Evolutionary conservation across 1,140 invertebrate species (phyloP).

Genomic region (Procambarus clarkii): DNA sequence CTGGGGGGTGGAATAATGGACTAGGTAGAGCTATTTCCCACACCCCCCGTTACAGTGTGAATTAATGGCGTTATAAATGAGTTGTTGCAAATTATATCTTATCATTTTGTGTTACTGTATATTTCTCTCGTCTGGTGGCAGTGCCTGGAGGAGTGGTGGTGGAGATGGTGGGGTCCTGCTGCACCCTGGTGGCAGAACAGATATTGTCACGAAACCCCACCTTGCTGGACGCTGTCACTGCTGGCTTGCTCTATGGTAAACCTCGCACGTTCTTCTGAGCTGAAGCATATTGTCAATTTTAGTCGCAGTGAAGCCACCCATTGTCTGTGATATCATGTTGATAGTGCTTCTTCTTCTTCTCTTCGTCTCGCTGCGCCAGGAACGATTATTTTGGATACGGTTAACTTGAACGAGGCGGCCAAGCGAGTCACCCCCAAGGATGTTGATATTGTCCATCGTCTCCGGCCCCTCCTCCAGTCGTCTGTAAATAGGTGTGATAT

Average conservation of each 20-base stretch:
- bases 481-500: constrained; percentile 22
- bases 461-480: constrained; percentile 68
- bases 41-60: too few relatives aligned
- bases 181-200: constrained; percentile 81
- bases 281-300: neutral
- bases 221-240: constrained; percentile 73
- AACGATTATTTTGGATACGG: constrained; percentile 86
- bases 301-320: too few relatives aligned
- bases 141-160: constrained; percentile 75
- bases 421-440: constrained; percentile 81
- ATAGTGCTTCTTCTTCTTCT: neutral
- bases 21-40: too few relatives aligned
- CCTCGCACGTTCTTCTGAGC: neutral
- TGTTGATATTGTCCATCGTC: constrained; percentile 76
- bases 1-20: too few relatives aligned
- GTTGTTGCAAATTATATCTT: neutral
- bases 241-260: constrained; percentile 76
- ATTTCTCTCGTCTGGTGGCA: neutral
- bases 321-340: neutral
- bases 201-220: constrained; percentile 75
- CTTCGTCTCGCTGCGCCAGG: constrained; percentile 76
- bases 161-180: constrained; percentile 84
- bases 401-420: constrained; percentile 81
- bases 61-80: too few relatives aligned
- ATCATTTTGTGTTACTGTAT: neutral